A percentile compares a stretch with the other conserved stretches of the same genome.
Evolutionary conservation across 2,888 invertebrate genomes (phyloP).

Genomic region (Micropterix aruncella): DNA sequence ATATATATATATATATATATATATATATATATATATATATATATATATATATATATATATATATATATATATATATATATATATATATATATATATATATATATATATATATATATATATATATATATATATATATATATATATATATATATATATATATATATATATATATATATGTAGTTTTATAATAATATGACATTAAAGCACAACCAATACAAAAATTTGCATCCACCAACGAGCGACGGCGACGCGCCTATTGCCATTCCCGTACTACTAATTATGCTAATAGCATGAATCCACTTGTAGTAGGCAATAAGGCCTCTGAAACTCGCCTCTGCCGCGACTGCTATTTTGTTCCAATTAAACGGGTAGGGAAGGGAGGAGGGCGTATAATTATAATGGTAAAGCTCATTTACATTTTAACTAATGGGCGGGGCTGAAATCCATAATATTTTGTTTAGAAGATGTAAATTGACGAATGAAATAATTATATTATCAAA

Average conservation of each 20-base stretch:
- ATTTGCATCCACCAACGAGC: neutral
- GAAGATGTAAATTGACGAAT: no score
- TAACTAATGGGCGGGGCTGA: no score
- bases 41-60: constrained; percentile 9
- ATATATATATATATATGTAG: constrained; percentile 3
- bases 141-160: constrained; percentile 1
- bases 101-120: constrained; percentile 4
- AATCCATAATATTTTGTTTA: no score
- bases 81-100: constrained; percentile 8
- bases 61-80: constrained; percentile 9
- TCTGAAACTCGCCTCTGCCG: no score
- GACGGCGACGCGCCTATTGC: neutral
- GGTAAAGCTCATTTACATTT: no score
- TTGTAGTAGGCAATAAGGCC: no score
- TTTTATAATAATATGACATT: neutral
- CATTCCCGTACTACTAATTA: no score
- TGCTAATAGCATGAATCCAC: no score
- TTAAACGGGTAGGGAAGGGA: no score
- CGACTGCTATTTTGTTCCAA: no score
- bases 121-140: constrained; percentile 1
- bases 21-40: constrained; percentile 9
- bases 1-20: constrained; percentile 9
- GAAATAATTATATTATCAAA: no score
- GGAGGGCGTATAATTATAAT: no score
- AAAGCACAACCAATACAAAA: neutral